A percentile compares a stretch with the other conserved stretches of the same genome.
Evolutionary conservation across 2,113 vertebrate genomes (phyloP).

Genomic region (Ardeotis arabs): DNA sequence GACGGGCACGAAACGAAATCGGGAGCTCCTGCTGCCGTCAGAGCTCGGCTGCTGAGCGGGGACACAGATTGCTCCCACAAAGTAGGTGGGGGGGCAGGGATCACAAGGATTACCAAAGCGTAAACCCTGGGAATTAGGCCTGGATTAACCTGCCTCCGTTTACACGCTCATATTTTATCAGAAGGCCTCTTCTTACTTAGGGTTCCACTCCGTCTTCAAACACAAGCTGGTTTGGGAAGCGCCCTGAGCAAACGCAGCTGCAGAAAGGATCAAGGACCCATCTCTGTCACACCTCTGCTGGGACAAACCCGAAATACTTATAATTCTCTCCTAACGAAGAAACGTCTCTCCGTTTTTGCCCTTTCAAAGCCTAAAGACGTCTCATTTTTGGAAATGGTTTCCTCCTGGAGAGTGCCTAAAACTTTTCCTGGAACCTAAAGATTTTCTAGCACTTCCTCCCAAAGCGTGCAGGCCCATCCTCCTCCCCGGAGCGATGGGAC

Average conservation of each 20-base stretch:
- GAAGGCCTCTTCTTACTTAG: neutral
- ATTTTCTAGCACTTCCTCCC: neutral
- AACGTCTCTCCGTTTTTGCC: neutral
- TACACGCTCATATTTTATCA: neutral
- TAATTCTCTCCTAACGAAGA: neutral
- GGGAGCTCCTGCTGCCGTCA: neutral
- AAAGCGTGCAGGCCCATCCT: rapidly evolving
- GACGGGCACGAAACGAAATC: rapidly evolving
- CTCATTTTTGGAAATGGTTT: neutral
- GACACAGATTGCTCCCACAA: neutral
- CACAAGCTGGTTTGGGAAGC: neutral
- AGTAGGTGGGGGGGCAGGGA: neutral
- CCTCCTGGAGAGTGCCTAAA: rapidly evolving
- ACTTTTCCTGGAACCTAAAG: rapidly evolving
- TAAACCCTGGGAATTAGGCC: neutral
- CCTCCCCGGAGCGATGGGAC: rapidly evolving
- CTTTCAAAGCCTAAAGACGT: neutral
- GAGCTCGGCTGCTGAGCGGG: neutral
- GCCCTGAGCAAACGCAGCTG: neutral
- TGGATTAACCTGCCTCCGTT: neutral
- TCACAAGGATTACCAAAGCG: neutral
- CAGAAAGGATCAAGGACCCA: neutral
- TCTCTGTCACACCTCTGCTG: neutral
- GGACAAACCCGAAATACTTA: neutral
- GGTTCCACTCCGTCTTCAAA: neutral